Base-by-base conservation (phyloP, 2,113 vertebrate species). In the Calypte anna region DNA sequence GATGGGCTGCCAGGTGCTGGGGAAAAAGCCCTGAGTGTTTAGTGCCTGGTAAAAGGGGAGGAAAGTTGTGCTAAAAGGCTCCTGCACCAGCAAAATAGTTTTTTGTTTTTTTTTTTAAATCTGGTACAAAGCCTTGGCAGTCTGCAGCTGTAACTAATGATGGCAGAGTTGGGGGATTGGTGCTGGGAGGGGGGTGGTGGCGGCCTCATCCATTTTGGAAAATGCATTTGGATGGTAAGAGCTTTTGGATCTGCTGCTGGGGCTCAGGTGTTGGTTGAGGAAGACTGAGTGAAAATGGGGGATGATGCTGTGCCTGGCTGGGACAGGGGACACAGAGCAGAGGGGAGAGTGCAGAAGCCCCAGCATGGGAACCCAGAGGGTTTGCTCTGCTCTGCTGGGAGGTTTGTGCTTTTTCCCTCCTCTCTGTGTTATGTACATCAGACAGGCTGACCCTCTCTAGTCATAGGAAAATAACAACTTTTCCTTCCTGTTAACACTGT, bases 131-230 rank as follows among this genome's bases (percentile, higher is more conserved):
- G 68, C 22, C 55, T 61, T 9, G 4, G 36, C 12, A 12, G 19
- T 6, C 51, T 44, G 70, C 76, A 64, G 43, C 54, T 55, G 4
- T n/a, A 36, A 44, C 19, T 62, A 12, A 28, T 13, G 57, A 7
- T 20, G 68, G 61, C 30, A 44, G 55, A 51, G 0, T 6, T n/a
- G 64, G 21, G 85, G 51, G 38, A 46, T 24, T 22, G 33, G 54
- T 4, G 12, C 82, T 68, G 86, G 82, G 54, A 92, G 44, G 3
- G 31, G 44, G 3, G 31, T 54, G 63, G 14, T 5, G 15, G 36
- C 2, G n/a, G 50, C 43, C 14, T 74, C 3, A 0, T 59, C 36
- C 38, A 0, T 69, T 46, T 46, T 62, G 57, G 43, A 17, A 74
- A 43, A 20, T 9, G 48, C 5, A 2, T n/a, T 59, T 38, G 36